Conservation (phyloP, 2,888 invertebrate genomes). For the Eurytoma californica region DNA sequence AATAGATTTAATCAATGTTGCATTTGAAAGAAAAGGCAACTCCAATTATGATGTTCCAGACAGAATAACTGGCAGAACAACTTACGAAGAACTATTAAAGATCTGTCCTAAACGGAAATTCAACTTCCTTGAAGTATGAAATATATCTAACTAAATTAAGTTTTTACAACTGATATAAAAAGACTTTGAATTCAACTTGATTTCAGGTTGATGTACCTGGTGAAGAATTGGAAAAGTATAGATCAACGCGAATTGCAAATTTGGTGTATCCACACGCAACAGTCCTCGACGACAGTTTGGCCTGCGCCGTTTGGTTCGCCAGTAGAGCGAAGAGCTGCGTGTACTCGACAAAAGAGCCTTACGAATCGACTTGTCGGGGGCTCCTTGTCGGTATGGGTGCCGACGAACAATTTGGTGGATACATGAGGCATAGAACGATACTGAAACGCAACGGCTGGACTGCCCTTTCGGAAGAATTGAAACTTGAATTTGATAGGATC, state of each 20-base stretch:
- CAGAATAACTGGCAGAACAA: constrained; percentile 85
- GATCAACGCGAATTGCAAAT: constrained; percentile 81
- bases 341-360: constrained; percentile 65
- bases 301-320: constrained; percentile 98
- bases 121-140: constrained; percentile 85
- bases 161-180: neutral
- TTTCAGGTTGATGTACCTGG: constrained; percentile 82
- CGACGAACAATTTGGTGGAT: constrained; percentile 97
- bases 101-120: constrained; percentile 86
- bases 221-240: constrained; percentile 79
- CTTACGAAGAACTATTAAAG: constrained; percentile 81
- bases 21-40: constrained; percentile 81
- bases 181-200: neutral
- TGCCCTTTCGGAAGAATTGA: constrained; percentile 78
- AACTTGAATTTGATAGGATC: constrained; percentile 89
- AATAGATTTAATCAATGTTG: constrained; percentile 96
- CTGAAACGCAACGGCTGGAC: constrained; percentile 78
- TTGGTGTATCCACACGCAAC: constrained; percentile 91
- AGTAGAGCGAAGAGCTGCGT: constrained; percentile 82
- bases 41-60: constrained; percentile 86
- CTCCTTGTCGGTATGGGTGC: constrained; percentile 95
- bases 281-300: constrained; percentile 96
- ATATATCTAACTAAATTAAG: constrained; percentile 10
- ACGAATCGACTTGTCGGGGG: constrained; percentile 82
- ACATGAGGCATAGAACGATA: constrained; percentile 89